These are phyloP conservation scores for Sminthurinus aureus DNA, from an alignment of 2,888 invertebrate genomes.

Conservation along the genomic window DNA sequence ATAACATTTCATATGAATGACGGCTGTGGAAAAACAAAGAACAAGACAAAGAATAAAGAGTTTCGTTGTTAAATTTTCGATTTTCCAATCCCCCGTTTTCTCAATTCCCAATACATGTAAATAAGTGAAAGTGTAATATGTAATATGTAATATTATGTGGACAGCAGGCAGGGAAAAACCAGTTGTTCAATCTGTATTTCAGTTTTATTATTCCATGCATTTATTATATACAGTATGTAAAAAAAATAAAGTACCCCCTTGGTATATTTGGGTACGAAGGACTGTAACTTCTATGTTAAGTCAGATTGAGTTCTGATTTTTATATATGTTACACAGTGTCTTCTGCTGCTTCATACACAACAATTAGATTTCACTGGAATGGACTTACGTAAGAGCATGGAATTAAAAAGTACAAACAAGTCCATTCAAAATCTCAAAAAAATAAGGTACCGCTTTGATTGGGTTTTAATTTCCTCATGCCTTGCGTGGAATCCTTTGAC, in stretches of 20 bases:
- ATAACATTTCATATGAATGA: neutral
- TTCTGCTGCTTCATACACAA: too few species aligned
- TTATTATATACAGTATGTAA: neutral
- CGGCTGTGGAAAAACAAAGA: neutral
- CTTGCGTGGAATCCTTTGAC: too few species aligned
- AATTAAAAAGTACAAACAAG: too few species aligned
- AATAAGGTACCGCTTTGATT: too few species aligned
- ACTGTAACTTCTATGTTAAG: neutral
- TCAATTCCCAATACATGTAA: neutral
- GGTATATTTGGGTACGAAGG: neutral
- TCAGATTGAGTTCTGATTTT: neutral
- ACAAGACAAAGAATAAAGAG: neutral
- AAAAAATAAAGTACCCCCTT: neutral
- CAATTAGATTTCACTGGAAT: too few species aligned
- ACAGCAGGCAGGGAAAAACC: neutral
- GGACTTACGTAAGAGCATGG: too few species aligned
- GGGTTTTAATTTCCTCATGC: too few species aligned
- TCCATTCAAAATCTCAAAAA: too few species aligned
- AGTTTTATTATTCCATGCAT: neutral
- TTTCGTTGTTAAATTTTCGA: neutral
- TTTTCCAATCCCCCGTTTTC: neutral
- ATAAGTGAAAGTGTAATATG: neutral
- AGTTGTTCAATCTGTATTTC: conserved; percentile 13
- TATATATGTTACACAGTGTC: neutral
- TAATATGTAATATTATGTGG: too few species aligned